Conservation (phyloP, 2,113 vertebrate species). For the Phoxinus phoxinus region DNA sequence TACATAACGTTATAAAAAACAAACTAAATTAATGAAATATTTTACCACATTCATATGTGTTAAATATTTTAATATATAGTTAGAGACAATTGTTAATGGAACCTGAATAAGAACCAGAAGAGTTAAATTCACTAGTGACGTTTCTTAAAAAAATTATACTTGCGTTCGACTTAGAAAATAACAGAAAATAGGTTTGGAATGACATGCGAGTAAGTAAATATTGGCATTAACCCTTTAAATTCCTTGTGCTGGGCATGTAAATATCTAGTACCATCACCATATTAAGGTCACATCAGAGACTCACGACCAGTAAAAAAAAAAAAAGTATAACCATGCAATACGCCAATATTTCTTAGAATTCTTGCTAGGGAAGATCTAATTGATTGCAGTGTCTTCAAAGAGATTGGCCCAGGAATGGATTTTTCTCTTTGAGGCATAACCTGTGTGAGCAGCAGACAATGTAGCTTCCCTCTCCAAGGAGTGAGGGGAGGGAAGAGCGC, state of each 20-base stretch:
- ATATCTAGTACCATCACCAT: not conserved
- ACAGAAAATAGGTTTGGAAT: not conserved
- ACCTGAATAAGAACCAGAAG: too few species aligned
- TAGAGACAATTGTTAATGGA: not conserved
- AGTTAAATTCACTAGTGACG: too few species aligned
- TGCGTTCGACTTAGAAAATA: not conserved
- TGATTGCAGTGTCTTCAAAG: conserved; percentile 9
- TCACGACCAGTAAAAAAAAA: too few species aligned
- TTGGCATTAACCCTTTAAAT: too few species aligned
- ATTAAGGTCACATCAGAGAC: not conserved
- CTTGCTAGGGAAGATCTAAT: not conserved
- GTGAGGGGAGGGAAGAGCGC: not conserved
- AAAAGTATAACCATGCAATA: not conserved
- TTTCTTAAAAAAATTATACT: too few species aligned
- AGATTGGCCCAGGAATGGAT: conserved; percentile 15
- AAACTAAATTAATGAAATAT: not conserved
- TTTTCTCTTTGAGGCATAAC: conserved; percentile 11
- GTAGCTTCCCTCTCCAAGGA: conserved; percentile 6
- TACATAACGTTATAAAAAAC: too few species aligned
- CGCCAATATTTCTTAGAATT: not conserved
- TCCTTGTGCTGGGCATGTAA: not conserved
- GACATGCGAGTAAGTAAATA: not conserved
- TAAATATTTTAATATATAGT: not conserved
- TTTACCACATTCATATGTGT: not conserved
- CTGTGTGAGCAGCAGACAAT: conserved; percentile 5